These are phyloP conservation scores for Allacma fusca DNA, from an alignment of 2,888 invertebrate species.

Conservation along the genomic window DNA sequence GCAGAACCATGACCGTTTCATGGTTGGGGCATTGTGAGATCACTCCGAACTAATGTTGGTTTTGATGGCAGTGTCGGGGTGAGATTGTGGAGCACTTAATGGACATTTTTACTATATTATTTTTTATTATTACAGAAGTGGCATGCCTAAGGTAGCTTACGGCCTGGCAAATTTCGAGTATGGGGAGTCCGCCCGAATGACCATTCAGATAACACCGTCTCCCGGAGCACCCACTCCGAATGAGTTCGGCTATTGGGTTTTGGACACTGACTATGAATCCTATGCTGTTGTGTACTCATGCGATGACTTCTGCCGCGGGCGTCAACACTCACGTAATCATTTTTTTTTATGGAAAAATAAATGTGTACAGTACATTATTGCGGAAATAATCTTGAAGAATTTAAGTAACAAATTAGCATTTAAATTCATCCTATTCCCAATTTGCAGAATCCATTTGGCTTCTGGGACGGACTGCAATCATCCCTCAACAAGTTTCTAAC, in stretches of 20 bases:
- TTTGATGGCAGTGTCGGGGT: too few species aligned
- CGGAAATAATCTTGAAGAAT: not conserved
- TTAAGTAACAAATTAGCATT: not conserved
- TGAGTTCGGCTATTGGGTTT: conserved; percentile 60
- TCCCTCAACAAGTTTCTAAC: conserved; percentile 58
- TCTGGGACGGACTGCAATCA: conserved; percentile 59
- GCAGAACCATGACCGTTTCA: too few species aligned
- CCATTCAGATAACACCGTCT: conserved; percentile 57
- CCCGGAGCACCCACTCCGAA: conserved; percentile 51
- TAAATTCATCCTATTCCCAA: conserved; percentile 9
- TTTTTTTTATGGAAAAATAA: not conserved
- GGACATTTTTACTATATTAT: too few species aligned
- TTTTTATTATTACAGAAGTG: conserved; percentile 55
- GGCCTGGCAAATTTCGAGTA: conserved; percentile 61
- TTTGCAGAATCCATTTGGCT: conserved; percentile 60
- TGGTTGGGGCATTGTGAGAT: too few species aligned
- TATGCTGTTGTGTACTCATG: conserved; percentile 61
- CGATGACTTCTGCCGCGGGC: conserved; percentile 60
- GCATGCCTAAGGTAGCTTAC: conserved; percentile 61
- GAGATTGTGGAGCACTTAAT: not conserved
- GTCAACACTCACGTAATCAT: conserved; percentile 59
- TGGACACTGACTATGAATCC: conserved; percentile 61
- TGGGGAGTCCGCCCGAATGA: conserved; percentile 60
- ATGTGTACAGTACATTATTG: not conserved
- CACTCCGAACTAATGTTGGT: too few species aligned